Conservation (phyloP, 2,113 vertebrate genomes). For the Alectura lathami region DNA sequence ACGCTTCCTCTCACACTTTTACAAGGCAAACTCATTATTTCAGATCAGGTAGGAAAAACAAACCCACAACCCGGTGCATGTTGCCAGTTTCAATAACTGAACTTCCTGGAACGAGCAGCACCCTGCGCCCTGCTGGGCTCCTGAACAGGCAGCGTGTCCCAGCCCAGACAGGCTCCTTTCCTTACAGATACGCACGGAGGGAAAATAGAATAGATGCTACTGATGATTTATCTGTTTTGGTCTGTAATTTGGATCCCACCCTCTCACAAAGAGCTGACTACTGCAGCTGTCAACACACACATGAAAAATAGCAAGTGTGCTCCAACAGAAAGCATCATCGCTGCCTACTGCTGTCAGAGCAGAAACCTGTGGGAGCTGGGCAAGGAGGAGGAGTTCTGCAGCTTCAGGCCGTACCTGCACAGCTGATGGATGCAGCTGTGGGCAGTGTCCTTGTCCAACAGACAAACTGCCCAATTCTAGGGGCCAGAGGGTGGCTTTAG, state of each 20-base stretch:
- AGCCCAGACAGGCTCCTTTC: not conserved
- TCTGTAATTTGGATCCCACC: not conserved
- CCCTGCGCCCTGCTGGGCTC: not conserved
- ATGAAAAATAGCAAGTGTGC: not conserved
- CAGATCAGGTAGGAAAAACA: not conserved
- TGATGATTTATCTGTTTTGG: not conserved
- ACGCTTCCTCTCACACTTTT: not conserved
- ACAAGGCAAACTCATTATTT: not conserved
- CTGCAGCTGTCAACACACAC: not conserved
- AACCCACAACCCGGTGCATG: not conserved
- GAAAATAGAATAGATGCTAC: constrained; percentile 30
- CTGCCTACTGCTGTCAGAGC: not conserved
- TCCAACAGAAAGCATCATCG: not conserved
- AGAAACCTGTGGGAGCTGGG: not conserved
- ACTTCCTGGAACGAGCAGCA: not conserved
- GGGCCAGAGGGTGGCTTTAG: not conserved
- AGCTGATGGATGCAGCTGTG: not conserved
- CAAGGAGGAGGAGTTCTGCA: not conserved
- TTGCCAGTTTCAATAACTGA: not conserved
- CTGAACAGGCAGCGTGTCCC: not conserved
- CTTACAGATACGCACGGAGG: not conserved
- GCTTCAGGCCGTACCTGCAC: not conserved
- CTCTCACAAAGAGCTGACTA: not conserved
- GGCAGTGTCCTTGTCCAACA: not conserved
- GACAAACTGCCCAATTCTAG: not conserved